Evolutionary conservation across 2,113 vertebrate species (phyloP), one percentile per base, ranked within the genome.

Genomic region (Falco punctatus): DNA sequence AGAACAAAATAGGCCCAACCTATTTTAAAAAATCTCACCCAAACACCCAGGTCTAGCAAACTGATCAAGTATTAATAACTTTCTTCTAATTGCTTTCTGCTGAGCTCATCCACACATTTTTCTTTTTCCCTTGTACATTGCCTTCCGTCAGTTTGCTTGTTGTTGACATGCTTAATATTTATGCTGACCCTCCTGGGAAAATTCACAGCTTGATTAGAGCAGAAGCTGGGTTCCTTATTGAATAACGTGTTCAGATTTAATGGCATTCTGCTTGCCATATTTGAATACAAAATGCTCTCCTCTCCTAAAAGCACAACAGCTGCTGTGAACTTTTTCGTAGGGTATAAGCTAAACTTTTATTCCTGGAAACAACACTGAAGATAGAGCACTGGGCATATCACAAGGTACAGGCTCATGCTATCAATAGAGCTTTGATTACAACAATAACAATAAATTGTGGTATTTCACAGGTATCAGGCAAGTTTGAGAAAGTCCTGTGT

Each of bases 151-250:
- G 49, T 77, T 86, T 94, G 38, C 92, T 95, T 79, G 77, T 88
- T 92, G 57, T 93, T 91, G 82, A 86, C 49, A 20, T 83, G 87
- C 77, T 96, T 96, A 96, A 95, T 94, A 94, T 97, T 96, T 96
- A 84, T 96, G 65, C 58, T 92, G 87, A 80, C 66, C 86, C 93
- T 93, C 85, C 67, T 93, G 94, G 92, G 92, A 91, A 93, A 94
- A 95, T 93, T 86, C 92, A 90, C 94, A 95, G 88, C 87, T 93
- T 95, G 94, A 89, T 96, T 93, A 94, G 90, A 89, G 88, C 83
- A 93, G 83, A 82, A 93, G 88, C 90, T 90, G 90, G 24, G 58
- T 70, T 92, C 92, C 85, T 93, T 91, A 69, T 54, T 67, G 86
- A 95, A 40, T 93, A 96, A 86, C 22, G 6, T 91, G 86, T 49